Percentiles rank a stretch among this genome's conserved stretches.
Conservation (phyloP, 2,888 invertebrate species). For the Lepidochrysops patricia region DNA sequence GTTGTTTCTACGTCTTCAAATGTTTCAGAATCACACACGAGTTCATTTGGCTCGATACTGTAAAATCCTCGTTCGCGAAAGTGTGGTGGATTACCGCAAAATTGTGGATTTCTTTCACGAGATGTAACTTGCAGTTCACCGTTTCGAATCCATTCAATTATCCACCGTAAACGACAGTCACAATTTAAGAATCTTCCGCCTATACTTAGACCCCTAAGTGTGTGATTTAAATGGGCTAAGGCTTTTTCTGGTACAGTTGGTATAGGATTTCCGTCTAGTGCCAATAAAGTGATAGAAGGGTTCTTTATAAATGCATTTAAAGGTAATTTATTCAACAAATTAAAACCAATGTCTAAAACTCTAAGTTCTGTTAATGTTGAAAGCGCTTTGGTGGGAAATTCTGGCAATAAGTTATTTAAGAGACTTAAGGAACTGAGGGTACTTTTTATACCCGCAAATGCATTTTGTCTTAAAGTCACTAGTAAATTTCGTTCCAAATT, state of each 20-base stretch:
- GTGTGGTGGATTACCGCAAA: slow-evolving; percentile 88
- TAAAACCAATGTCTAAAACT: slow-evolving; percentile 94
- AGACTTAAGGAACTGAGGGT: slow-evolving; percentile 91
- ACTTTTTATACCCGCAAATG: slow-evolving; percentile 85
- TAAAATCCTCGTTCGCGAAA: slow-evolving; percentile 90
- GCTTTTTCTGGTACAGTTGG: slow-evolving; percentile 87
- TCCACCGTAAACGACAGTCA: slow-evolving; percentile 91
- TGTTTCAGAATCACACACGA: slow-evolving; percentile 73
- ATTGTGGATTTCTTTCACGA: slow-evolving; percentile 92
- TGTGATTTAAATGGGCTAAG: slow-evolving; percentile 84
- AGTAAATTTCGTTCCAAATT: slow-evolving; percentile 92
- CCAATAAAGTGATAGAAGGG: slow-evolving; percentile 88
- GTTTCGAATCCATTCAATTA: slow-evolving; percentile 91
- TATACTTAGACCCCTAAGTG: slow-evolving; percentile 88
- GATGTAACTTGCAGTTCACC: slow-evolving; percentile 94
- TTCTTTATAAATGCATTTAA: slow-evolving; percentile 86
- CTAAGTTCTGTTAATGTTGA: slow-evolving; percentile 84
- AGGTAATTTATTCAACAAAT: slow-evolving; percentile 88
- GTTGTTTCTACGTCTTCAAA: slow-evolving; percentile 36
- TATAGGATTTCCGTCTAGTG: slow-evolving; percentile 92
- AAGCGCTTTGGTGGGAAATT: slow-evolving; percentile 89
- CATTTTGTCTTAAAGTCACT: slow-evolving; percentile 82
- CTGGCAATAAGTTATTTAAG: slow-evolving; percentile 89
- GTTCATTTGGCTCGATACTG: slow-evolving; percentile 86
- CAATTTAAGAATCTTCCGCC: slow-evolving; percentile 92